phyloP scores from a whole-genome alignment of 2,797 vertebrate genomes.

The Delichon dasypus region DNA sequence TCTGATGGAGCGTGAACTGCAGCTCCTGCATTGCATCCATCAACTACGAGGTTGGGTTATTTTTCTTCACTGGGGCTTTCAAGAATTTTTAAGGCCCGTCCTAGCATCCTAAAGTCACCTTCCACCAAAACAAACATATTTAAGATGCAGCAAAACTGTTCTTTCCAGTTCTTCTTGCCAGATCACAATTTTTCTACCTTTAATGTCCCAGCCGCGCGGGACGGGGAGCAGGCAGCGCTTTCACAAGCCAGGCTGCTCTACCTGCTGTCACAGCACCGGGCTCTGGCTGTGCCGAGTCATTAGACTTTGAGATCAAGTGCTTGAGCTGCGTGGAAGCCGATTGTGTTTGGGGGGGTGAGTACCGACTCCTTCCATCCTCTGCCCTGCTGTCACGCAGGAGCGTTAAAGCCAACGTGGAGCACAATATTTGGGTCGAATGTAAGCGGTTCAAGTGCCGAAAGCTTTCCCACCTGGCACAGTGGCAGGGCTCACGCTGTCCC shows the following conservation, averaged over 20 bases:
- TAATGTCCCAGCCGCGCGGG: fast-evolving
- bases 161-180: not conserved
- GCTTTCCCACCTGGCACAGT: not conserved
- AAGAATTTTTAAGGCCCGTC: not conserved
- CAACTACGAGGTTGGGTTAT: not conserved
- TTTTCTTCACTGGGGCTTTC: not conserved
- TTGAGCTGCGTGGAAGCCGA: not conserved
- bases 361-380: not conserved
- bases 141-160: not conserved
- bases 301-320: not conserved
- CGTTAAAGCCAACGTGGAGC: fast-evolving
- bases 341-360: fast-evolving
- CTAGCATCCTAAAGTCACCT: not conserved
- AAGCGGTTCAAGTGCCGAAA: not conserved
- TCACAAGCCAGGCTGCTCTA: too few relatives aligned
- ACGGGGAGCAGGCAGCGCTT: not conserved
- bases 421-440: not conserved
- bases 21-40: not conserved
- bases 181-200: not conserved
- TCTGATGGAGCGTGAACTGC: not conserved
- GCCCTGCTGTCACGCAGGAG: not conserved
- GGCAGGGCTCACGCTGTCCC: too few relatives aligned
- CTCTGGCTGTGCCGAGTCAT: not conserved
- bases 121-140: not conserved
- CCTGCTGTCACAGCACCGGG: not conserved